Evolutionary conservation across 2,888 invertebrate genomes (phyloP), one percentile per base, ranked within the genome.

Genomic region (Phorcus lineatus): DNA sequence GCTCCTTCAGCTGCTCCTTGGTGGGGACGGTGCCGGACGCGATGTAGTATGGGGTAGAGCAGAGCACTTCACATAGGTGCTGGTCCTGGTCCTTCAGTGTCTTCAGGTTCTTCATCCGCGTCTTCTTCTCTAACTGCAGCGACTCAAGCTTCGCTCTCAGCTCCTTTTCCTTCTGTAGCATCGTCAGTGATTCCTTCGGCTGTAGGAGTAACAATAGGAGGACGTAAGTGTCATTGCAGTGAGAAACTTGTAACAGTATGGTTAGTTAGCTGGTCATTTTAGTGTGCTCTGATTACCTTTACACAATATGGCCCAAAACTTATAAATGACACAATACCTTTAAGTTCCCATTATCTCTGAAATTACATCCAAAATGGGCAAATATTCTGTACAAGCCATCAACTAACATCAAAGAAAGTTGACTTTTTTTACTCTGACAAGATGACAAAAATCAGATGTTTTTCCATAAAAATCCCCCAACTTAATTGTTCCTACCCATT

Each of bases 1-100:
- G 85, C 17, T 88, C 88, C 19, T 88, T 83, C 24, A 93, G 85
- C 82, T 92, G 90, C 55, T 91, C 90, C 36, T 86, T 81, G 7
- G 88, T 85, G 0, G 92, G 92, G 4, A 90, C 89, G n/a, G 85
- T 82, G n/a, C 89, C 89, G 7, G 89, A 86, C 0, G 92, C 90
- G 54, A 93, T 89, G 83, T 93, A 92, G 80, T 91, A 91, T 0
- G 92, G 92, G 1, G 91, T 91, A 47, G 87, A 86, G 79, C 88
- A 88, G 81, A 93, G 82, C 6, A 86, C 80, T 62, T 91, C 91
- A 89, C 93, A 93, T 74, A 93, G 83, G 16, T 85, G 78, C 80
- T 92, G 89, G 80, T 93, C 91, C 55, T 89, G 84, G 3, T 86
- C 87, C 54, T 86, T 86, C n/a, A 93, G 82, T 13, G 86, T 83